Base-by-base conservation (phyloP, 2,113 vertebrate species). In the Acanthisitta chloris region DNA sequence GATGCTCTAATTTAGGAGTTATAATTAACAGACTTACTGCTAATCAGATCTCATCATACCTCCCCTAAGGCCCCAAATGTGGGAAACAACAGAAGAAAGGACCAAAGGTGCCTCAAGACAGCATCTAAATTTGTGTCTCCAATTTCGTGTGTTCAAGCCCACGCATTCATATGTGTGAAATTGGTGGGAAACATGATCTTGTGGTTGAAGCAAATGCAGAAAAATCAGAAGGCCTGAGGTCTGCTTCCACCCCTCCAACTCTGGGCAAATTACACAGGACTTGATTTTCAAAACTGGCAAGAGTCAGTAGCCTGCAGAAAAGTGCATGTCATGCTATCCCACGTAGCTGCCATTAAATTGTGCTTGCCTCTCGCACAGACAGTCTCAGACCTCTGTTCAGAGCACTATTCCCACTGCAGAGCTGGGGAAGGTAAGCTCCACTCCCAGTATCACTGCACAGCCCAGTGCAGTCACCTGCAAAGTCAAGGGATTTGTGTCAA, bases 11-110 rank as follows among this genome's bases (percentile, higher is more conserved):
- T 97, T 97, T 86, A 92, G 93, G 89, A 95, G 90, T 96, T 95
- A 97, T 96, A 98, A 97, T 98, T 98, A 98, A 98, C 94, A 97
- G 97, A 97, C 94, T 97, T 92, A 91, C 77, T 96, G 93, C 97
- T 98, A 98, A 97, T 97, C 97, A 96, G 97, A 95, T 95, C 94
- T 95, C 93, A 94, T 94, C 94, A 95, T 92, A 80, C 62, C 45
- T 90, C 94, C 94, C 96, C 78, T 71, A 96, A 97, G 93, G 97
- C 90, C 84, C 82, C 96, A 93, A 93, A 94, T 95, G 93, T 92
- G 91, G 79, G 94, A 97, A 95, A 93, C 69, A 90, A 96, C 78
- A 95, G 49, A 88, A 88, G 51, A 92, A 96, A 94, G 31, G 80
- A 86, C 79, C 64, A 88, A 73, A 93, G 92, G 76, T 88, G 93